Evolutionary conservation across 2,888 invertebrate genomes (phyloP), one percentile per base, ranked within the genome.

Genomic region (Lacanobia oleracea): DNA sequence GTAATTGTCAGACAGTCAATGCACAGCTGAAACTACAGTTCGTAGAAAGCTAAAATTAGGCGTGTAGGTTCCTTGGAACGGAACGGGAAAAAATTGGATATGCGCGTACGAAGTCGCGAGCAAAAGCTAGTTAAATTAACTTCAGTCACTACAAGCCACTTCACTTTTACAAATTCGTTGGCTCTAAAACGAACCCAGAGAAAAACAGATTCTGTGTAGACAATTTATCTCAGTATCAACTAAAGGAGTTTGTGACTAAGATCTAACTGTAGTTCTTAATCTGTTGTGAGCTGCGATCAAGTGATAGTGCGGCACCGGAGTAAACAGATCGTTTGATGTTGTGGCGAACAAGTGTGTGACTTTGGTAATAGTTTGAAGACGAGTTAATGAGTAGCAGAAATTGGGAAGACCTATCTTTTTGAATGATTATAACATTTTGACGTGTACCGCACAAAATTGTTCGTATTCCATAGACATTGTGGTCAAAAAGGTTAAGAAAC

Each of bases 201-300:
- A 16, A 27, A 45, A 59, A 56, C 63, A 65, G 60, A 79, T 72
- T 23, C 14, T 18, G 23, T 33, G 63, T 56, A 66, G 12, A 66
- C 63, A 56, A 76, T 81, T 66, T 57, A 62, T 64, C 59, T 57
- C 10, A 69, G 63, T 43, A 69, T 64, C 72, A 72, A 66, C 59
- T 48, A 50, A 63, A 57, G 65, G 75, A 62, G 65, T 62, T 54
- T 23, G 67, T 66, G 18, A 57, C 63, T 79, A 67, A 70, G 79
- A 67, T 62, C 68, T 83, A 77, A 85, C 56, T 73, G 82, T 82
- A 59, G 77, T 85, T 85, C 9, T 63, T 81, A 85, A 85, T 86
- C 86, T 86, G 79, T 84, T 85, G 33, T 33, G 77, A 81, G 77
- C 75, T 75, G 59, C 54, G 79, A 86, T 86, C 61, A 56, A 70